Evolutionary conservation across 2,888 invertebrate species (phyloP).

Genomic region (Himalopsyche kuldschensis): DNA sequence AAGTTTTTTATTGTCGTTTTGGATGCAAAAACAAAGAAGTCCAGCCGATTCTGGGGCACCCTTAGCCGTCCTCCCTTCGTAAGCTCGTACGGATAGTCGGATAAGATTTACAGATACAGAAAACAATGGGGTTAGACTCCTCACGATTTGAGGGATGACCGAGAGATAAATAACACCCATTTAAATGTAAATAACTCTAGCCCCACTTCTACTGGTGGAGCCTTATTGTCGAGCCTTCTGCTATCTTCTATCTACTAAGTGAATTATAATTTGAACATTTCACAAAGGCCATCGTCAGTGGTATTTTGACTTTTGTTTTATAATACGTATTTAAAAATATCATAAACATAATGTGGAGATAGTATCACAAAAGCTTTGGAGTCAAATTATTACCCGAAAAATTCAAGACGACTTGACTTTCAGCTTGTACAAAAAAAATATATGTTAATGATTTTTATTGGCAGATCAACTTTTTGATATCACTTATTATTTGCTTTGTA

Average conservation of each 20-base stretch:
- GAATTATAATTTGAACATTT: conserved; percentile 5
- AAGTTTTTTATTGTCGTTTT: not conserved
- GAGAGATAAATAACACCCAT: conserved; percentile 29
- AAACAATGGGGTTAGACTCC: conserved; percentile 20
- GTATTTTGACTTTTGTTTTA: not conserved
- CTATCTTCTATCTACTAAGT: conserved; percentile 5
- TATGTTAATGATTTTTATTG: no score
- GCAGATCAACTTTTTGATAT: no score
- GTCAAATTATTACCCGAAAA: no score
- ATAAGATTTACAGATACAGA: conserved; percentile 23
- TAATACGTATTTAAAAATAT: no score
- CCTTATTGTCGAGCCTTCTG: not conserved
- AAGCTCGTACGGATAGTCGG: conserved; percentile 8
- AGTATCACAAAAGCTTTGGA: no score
- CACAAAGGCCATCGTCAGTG: not conserved
- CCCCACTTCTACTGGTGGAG: not conserved
- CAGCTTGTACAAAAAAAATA: no score
- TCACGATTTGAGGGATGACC: conserved; percentile 24
- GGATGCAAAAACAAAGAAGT: not conserved
- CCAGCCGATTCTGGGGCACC: not conserved
- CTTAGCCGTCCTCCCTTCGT: not conserved
- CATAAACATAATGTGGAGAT: no score
- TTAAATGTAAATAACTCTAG: conserved; percentile 31
- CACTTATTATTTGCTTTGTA: no score
- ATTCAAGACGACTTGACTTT: no score